Evolutionary conservation across 2,797 vertebrate species (phyloP).

Genomic region (Halcyon badia): DNA sequence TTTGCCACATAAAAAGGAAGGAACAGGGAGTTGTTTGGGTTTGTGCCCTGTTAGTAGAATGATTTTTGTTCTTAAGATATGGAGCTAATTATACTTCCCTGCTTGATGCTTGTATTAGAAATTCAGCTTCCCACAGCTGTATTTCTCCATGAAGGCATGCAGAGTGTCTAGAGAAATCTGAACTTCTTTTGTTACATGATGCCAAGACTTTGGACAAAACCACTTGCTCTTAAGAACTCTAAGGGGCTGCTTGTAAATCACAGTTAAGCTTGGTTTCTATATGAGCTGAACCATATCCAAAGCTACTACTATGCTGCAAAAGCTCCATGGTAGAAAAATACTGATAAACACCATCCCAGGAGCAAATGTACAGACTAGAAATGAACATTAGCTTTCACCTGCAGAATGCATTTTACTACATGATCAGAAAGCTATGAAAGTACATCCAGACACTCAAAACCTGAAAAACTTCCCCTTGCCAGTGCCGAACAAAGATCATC

Average conservation of each 20-base stretch:
- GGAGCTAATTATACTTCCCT: conserved; percentile 14
- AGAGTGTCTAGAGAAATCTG: background rate
- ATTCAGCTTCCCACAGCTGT: background rate
- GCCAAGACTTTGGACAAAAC: background rate
- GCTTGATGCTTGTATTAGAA: conserved; percentile 17
- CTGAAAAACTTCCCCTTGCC: background rate
- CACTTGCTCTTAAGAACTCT: background rate
- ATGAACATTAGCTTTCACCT: background rate
- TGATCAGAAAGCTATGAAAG: background rate
- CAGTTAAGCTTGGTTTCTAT: background rate
- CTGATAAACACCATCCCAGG: background rate
- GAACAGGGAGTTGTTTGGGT: background rate
- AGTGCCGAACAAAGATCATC: background rate
- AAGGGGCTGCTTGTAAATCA: background rate
- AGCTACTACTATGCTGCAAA: background rate
- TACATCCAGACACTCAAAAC: background rate
- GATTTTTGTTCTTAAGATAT: background rate
- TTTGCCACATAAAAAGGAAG: conserved; percentile 28
- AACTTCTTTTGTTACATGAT: background rate
- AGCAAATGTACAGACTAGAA: background rate
- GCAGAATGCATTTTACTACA: background rate
- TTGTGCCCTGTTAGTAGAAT: background rate
- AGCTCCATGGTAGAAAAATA: background rate
- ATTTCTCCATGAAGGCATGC: background rate
- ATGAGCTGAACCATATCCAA: background rate